A percentile compares a stretch with the other conserved stretches of the same genome.
Conservation (phyloP, 2,113 vertebrate species). For the Cyprinodon brontotheroides region DNA sequence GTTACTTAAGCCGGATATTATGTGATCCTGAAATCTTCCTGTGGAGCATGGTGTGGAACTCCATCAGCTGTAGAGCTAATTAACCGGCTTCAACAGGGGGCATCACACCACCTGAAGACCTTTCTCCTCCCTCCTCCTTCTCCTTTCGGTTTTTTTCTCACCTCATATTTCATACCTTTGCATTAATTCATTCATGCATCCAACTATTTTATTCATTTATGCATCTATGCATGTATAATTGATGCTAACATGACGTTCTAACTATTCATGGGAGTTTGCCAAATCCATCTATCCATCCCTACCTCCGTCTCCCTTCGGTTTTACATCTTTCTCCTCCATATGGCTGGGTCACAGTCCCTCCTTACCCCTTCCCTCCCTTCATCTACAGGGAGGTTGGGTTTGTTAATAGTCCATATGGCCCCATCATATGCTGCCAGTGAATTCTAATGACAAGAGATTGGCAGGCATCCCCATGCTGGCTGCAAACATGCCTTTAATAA, state of each 20-base stretch:
- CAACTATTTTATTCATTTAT: not conserved
- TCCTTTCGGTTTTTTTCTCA: not conserved
- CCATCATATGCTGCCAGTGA: conserved; percentile 62
- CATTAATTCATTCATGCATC: not conserved
- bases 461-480: conserved; percentile 10
- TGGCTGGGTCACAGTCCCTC: conserved; percentile 28
- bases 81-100: conserved; percentile 41
- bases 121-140: not conserved
- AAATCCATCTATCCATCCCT: conserved; percentile 15
- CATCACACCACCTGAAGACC: conserved; percentile 28
- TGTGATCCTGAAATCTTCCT: conserved; percentile 4
- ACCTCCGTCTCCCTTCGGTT: not conserved
- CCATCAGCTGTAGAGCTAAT: conserved; percentile 43
- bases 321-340: conserved; percentile 39
- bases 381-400: conserved; percentile 43
- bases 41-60: conserved; percentile 1
- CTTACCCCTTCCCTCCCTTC: conserved; percentile 14
- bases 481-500: conserved; percentile 30
- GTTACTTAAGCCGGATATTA: not conserved
- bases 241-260: conserved; percentile 33
- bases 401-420: conserved; percentile 63
- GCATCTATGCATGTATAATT: conserved; percentile 13
- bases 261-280: conserved; percentile 28
- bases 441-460: conserved; percentile 59
- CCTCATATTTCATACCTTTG: not conserved